Evolutionary conservation across 2,113 vertebrate genomes (phyloP).

Genomic region (Platichthys flesus): DNA sequence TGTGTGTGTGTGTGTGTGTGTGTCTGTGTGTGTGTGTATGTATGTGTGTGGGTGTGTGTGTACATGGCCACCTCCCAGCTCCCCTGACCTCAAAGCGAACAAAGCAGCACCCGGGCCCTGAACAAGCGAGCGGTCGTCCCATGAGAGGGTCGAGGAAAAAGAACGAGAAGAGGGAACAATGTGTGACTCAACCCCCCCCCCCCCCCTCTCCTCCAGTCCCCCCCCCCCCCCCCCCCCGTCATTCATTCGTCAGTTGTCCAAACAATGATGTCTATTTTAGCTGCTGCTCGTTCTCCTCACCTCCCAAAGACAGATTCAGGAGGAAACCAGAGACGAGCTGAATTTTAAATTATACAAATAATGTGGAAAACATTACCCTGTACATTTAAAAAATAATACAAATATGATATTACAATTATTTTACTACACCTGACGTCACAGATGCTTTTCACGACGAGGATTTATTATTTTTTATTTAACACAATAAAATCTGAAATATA

Average conservation of each 20-base stretch:
- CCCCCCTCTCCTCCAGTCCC: background rate
- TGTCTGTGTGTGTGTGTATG: slow-evolving; percentile 1
- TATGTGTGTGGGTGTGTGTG: background rate
- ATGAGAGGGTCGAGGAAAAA: slow-evolving; percentile 42
- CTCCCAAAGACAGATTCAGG: slow-evolving; percentile 12
- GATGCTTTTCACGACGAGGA: no score
- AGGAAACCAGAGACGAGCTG: slow-evolving; percentile 32
- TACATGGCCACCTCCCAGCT: slow-evolving; percentile 41
- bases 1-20: background rate
- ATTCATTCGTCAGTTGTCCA: slow-evolving; percentile 66
- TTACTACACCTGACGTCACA: no score
- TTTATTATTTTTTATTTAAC: no score
- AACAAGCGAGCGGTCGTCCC: slow-evolving; percentile 30
- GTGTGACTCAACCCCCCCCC: slow-evolving; percentile 58
- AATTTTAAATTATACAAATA: background rate
- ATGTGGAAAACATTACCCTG: no score
- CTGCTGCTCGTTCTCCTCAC: slow-evolving; percentile 16
- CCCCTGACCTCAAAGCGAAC: slow-evolving; percentile 41
- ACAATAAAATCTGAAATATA: background rate
- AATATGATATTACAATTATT: no score
- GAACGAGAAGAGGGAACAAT: slow-evolving; percentile 61
- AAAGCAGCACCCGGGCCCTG: slow-evolving; percentile 37
- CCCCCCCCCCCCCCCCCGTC: slow-evolving; percentile 20
- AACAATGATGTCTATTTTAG: slow-evolving; percentile 72
- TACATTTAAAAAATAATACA: no score